Percentiles rank a stretch among this genome's conserved stretches.
phyloP scores from a whole-genome alignment of 2,113 vertebrate species.

The Chlamydotis undulata region DNA sequence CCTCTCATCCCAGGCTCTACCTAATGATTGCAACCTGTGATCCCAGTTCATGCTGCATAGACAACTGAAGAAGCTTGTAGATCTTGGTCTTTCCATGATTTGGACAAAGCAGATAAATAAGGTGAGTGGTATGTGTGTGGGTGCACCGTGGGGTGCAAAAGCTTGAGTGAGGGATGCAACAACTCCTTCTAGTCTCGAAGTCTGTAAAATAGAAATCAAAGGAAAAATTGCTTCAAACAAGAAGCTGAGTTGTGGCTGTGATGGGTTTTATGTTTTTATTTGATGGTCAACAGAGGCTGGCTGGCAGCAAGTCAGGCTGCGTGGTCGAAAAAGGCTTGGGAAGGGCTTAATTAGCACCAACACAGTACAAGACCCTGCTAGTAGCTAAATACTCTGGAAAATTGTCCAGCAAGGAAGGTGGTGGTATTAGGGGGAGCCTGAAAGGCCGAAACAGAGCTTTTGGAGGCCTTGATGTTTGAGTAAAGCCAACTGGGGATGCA shows the following conservation, averaged over 20 bases:
- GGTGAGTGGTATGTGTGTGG: not conserved
- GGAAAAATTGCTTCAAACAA: not conserved
- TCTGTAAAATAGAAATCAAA: not conserved
- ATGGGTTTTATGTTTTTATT: not conserved
- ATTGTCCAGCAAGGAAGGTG: not conserved
- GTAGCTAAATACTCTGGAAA: not conserved
- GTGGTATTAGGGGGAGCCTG: not conserved
- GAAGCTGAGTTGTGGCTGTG: not conserved
- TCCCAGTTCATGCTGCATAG: not conserved
- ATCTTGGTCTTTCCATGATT: rapidly evolving
- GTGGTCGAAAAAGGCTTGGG: not conserved
- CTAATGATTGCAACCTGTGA: not conserved
- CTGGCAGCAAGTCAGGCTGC: rapidly evolving
- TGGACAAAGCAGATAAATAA: not conserved
- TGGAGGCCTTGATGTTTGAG: not conserved
- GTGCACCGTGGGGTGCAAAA: not conserved
- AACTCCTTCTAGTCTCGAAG: not conserved
- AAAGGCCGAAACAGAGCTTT: not conserved
- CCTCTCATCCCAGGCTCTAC: not conserved
- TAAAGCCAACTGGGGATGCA: not conserved
- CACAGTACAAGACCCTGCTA: not conserved
- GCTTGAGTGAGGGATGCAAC: rapidly evolving
- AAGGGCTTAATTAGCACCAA: not conserved
- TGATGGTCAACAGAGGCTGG: not conserved
- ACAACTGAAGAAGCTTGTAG: not conserved